phyloP scores from a whole-genome alignment of 2,888 invertebrate genomes.

The Apotomis capreana region DNA sequence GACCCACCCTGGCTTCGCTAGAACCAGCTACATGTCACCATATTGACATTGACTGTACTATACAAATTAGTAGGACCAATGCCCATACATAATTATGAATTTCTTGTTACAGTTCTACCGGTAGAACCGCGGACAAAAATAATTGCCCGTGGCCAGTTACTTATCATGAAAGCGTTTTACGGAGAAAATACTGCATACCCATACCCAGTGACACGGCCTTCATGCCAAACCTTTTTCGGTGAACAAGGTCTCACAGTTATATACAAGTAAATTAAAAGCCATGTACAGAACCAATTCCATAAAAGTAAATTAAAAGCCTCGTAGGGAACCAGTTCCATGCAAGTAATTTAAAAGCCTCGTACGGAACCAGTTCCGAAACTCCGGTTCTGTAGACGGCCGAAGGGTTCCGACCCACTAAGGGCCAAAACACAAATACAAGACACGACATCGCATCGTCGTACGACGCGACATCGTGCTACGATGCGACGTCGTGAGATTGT shows the following conservation, averaged over 20 bases:
- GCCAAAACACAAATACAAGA: no score
- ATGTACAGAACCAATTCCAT: neutral
- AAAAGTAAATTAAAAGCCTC: neutral
- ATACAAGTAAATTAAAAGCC: no score
- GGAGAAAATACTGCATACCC: conserved; percentile 11
- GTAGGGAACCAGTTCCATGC: conserved; percentile 6
- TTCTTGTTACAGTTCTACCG: conserved; percentile 11
- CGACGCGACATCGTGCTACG: no score
- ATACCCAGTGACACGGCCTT: conserved; percentile 12
- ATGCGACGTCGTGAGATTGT: no score
- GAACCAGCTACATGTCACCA: conserved; percentile 18
- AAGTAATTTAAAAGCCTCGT: conserved; percentile 4
- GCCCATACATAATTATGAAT: conserved; percentile 19
- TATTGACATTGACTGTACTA: conserved; percentile 25
- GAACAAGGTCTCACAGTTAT: no score
- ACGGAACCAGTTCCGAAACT: conserved; percentile 11
- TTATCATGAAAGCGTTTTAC: conserved; percentile 12
- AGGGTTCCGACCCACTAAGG: no score
- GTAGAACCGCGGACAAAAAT: conserved; percentile 8
- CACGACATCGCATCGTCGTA: no score
- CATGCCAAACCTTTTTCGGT: neutral
- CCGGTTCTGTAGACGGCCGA: conserved; percentile 13
- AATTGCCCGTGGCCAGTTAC: conserved; percentile 12
- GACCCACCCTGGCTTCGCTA: conserved; percentile 1
- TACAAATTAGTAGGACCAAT: conserved; percentile 14